phyloP scores from a whole-genome alignment of 1,140 invertebrate genomes.

The Trypoxylus dichotomus region DNA sequence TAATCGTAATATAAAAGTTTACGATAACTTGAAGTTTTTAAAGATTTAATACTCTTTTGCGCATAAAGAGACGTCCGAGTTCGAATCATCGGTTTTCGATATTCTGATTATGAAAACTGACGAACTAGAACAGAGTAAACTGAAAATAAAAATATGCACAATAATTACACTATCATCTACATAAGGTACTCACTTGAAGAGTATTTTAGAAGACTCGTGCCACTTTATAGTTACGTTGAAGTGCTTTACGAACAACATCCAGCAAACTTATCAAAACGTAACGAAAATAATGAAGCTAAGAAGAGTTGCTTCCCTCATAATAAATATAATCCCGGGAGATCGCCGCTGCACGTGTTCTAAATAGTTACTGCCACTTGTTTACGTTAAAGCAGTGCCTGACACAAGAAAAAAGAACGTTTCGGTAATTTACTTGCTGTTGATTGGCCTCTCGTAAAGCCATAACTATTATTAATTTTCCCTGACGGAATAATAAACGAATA shows the following conservation, averaged over 20 bases:
- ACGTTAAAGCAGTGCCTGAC: neutral
- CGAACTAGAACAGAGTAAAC: too few relatives aligned
- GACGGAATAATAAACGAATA: neutral
- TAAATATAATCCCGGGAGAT: slow-evolving; percentile 6
- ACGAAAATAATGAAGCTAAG: slow-evolving; percentile 12
- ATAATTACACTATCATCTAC: too few relatives aligned
- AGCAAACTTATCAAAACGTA: slow-evolving; percentile 4
- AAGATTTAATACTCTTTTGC: neutral
- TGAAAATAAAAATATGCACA: too few relatives aligned
- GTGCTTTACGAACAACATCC: neutral
- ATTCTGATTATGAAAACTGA: too few relatives aligned
- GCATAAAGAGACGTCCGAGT: neutral
- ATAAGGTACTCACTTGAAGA: neutral
- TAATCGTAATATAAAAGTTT: slow-evolving; percentile 21
- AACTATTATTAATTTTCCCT: neutral
- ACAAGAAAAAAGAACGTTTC: neutral
- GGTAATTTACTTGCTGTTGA: slow-evolving; percentile 22
- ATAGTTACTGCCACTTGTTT: slow-evolving; percentile 20
- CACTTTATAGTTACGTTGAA: neutral
- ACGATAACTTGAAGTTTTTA: neutral
- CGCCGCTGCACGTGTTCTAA: neutral
- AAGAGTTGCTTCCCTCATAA: neutral
- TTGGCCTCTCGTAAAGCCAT: neutral
- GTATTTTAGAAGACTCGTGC: neutral
- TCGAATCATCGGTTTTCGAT: neutral